phyloP scores from a whole-genome alignment of 2,113 vertebrate genomes.

The Peromyscus polionotus region DNA sequence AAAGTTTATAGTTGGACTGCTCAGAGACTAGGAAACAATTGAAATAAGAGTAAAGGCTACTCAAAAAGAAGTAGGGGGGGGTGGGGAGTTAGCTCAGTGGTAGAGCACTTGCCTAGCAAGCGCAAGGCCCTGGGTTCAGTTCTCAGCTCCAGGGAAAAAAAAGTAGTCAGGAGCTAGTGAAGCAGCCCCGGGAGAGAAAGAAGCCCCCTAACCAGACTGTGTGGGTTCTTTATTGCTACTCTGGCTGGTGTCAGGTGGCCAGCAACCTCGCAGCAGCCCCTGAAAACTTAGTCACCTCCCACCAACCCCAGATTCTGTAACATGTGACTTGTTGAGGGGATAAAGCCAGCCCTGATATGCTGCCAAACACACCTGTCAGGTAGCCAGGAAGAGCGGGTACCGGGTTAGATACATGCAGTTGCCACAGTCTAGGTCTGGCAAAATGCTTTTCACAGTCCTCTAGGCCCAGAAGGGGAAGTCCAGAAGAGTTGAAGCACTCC shows the following conservation, averaged over 20 bases:
- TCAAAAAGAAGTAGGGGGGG: not conserved
- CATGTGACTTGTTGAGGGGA: not conserved
- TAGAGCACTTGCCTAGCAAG: too few relatives aligned
- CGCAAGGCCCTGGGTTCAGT: too few relatives aligned
- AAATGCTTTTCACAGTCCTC: not conserved
- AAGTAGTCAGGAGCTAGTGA: not conserved
- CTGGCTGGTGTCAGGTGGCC: not conserved
- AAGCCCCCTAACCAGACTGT: not conserved
- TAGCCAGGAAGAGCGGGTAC: not conserved
- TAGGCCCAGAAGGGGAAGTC: not conserved
- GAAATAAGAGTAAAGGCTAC: not conserved
- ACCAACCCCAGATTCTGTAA: not conserved
- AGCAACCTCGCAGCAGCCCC: not conserved
- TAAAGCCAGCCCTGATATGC: not conserved
- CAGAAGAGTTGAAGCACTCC: not conserved
- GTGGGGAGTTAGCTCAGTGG: too few relatives aligned
- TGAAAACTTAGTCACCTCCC: not conserved
- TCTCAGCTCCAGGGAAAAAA: too few relatives aligned
- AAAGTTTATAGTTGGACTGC: not conserved
- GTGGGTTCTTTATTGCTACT: not conserved
- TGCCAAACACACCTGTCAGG: not conserved
- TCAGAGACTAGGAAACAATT: not conserved
- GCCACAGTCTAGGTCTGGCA: not conserved
- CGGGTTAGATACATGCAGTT: not conserved
- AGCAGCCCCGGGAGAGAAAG: not conserved